Evolutionary conservation across 2,888 invertebrate genomes (phyloP).

Genomic region (Drosophila emarginata): DNA sequence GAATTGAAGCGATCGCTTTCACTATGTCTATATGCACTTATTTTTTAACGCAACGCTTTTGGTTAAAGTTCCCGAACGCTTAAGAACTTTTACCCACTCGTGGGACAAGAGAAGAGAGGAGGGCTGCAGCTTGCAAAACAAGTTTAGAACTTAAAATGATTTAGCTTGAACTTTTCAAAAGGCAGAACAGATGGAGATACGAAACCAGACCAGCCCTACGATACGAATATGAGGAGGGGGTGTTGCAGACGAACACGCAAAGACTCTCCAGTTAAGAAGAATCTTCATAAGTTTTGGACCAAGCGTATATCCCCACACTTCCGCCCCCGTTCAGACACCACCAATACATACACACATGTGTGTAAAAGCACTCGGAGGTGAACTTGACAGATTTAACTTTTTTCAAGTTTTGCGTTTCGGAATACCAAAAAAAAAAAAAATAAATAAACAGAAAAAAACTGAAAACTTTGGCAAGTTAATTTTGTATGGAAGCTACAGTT

Average conservation of each 20-base stretch:
- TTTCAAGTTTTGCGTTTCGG: conserved; percentile 67
- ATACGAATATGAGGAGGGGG: background rate
- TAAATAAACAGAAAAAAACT: conserved; percentile 27
- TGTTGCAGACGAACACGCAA: background rate
- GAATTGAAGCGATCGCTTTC: background rate
- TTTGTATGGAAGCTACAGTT: conserved; percentile 79
- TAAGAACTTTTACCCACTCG: conserved; percentile 51
- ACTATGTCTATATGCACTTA: background rate
- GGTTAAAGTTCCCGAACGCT: conserved; percentile 29
- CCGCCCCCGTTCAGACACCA: conserved; percentile 22
- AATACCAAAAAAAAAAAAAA: conserved; percentile 51
- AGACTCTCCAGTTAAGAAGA: conserved; percentile 35
- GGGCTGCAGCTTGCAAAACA: conserved; percentile 59
- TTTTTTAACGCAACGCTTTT: conserved; percentile 26
- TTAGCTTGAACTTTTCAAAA: conserved; percentile 59
- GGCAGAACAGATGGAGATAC: conserved; percentile 13
- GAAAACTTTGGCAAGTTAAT: conserved; percentile 75
- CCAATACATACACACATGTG: conserved; percentile 13
- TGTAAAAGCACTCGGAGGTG: conserved; percentile 72
- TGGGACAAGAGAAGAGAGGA: background rate
- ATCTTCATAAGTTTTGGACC: conserved; percentile 12
- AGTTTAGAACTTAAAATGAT: conserved; percentile 63
- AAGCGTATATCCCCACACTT: background rate
- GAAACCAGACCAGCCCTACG: conserved; percentile 4
- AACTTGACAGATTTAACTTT: conserved; percentile 76